Percentiles rank a stretch among this genome's conserved stretches.
Conservation (phyloP, 2,888 invertebrate species). For the Polymixis flavicincta region DNA sequence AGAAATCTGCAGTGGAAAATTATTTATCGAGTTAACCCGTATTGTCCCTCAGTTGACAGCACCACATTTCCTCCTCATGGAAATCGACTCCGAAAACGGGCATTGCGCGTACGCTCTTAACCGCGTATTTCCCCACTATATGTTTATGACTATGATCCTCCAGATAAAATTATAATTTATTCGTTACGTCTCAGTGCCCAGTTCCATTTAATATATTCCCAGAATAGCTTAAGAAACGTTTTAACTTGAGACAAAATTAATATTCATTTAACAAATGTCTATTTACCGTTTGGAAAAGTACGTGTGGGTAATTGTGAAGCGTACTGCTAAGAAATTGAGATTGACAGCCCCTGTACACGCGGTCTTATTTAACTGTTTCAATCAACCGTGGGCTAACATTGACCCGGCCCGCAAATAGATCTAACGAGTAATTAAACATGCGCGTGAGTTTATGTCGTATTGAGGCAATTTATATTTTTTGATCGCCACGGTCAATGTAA, state of each 20-base stretch:
- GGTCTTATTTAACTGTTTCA: conserved; percentile 75
- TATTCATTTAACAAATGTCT: conserved; percentile 55
- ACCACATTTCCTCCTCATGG: conserved; percentile 41
- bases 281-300: conserved; percentile 72
- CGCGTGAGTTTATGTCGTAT: conserved; percentile 54
- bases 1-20: conserved; percentile 51
- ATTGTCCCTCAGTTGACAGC: conserved; percentile 44
- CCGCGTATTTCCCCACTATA: conserved; percentile 33
- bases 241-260: conserved; percentile 40
- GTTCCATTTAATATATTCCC: conserved; percentile 40
- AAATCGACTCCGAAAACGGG: conserved; percentile 40
- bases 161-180: conserved; percentile 47
- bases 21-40: conserved; percentile 50
- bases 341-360: conserved; percentile 72
- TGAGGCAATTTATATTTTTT: conserved; percentile 51
- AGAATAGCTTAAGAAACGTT: conserved; percentile 39
- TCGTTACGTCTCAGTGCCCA: conserved; percentile 15
- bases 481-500: conserved; percentile 27
- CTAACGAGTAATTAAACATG: conserved; percentile 66
- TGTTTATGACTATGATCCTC: conserved; percentile 28
- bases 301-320: conserved; percentile 70
- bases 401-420: conserved; percentile 81
- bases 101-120: conserved; percentile 33
- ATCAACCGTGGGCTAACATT: conserved; percentile 82
- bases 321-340: conserved; percentile 73